phyloP scores from a whole-genome alignment of 1,140 invertebrate genomes.

The Drusus annulatus region DNA sequence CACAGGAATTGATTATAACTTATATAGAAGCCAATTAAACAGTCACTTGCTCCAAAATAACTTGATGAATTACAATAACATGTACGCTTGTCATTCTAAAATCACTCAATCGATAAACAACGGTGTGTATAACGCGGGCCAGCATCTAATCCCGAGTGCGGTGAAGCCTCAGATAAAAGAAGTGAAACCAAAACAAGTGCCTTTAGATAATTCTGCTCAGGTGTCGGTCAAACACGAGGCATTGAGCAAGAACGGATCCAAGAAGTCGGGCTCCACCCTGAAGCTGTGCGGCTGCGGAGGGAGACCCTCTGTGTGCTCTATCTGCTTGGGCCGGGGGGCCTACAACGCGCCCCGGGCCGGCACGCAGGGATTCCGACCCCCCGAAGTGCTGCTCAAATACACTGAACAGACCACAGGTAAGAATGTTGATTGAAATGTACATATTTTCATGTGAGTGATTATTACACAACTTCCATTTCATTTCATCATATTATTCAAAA shows the following conservation, averaged over 20 bases:
- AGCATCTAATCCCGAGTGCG: neutral
- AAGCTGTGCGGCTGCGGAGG: slow-evolving; percentile 77
- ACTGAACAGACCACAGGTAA: slow-evolving; percentile 81
- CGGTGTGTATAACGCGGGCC: neutral
- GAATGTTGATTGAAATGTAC: too few relatives aligned
- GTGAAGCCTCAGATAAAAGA: slow-evolving; percentile 17
- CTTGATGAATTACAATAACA: slow-evolving; percentile 40
- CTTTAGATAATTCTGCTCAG: slow-evolving; percentile 38
- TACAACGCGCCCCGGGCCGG: slow-evolving; percentile 86
- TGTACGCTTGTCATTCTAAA: slow-evolving; percentile 21
- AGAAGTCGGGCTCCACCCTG: slow-evolving; percentile 49
- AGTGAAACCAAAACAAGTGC: slow-evolving; percentile 30
- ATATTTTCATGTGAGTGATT: too few relatives aligned
- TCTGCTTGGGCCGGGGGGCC: slow-evolving; percentile 74
- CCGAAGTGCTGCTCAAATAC: slow-evolving; percentile 88
- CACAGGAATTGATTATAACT: slow-evolving; percentile 25
- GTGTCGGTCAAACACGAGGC: slow-evolving; percentile 39
- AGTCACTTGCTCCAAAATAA: slow-evolving; percentile 33
- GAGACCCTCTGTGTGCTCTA: slow-evolving; percentile 75
- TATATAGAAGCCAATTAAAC: slow-evolving; percentile 31
- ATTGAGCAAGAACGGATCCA: slow-evolving; percentile 48
- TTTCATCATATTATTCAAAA: too few relatives aligned
- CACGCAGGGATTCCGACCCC: slow-evolving; percentile 91
- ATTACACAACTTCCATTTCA: too few relatives aligned
- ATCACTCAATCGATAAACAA: neutral